Conservation (phyloP, 2,888 invertebrate genomes). For the Parnassius apollo region DNA sequence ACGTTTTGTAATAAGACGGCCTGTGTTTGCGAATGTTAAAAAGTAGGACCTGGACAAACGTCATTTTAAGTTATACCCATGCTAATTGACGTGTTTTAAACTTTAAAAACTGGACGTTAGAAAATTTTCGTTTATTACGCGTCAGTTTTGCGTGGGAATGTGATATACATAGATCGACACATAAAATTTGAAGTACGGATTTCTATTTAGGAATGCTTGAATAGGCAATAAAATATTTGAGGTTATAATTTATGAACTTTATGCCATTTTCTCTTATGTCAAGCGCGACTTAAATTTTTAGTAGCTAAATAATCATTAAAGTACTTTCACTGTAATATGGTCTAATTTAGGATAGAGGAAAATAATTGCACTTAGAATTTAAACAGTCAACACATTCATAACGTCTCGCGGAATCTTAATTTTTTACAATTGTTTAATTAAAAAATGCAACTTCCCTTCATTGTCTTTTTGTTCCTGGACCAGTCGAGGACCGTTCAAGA, state of each 20-base stretch:
- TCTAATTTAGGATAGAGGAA: slow-evolving; percentile 25
- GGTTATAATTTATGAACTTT: neutral
- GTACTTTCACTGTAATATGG: slow-evolving; percentile 13
- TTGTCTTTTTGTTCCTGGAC: slow-evolving; percentile 75
- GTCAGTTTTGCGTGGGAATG: slow-evolving; percentile 15
- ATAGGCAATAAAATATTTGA: neutral
- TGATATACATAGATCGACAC: neutral
- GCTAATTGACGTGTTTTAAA: slow-evolving; percentile 3
- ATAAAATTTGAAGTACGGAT: slow-evolving; percentile 8
- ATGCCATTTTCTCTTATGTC: neutral
- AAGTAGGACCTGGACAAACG: slow-evolving; percentile 64
- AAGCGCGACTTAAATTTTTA: slow-evolving; percentile 1
- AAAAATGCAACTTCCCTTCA: slow-evolving; percentile 76
- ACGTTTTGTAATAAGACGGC: no score
- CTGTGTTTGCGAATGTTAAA: slow-evolving; percentile 59
- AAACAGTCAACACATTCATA: slow-evolving; percentile 32
- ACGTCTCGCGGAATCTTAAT: slow-evolving; percentile 46
- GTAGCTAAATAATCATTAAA: neutral
- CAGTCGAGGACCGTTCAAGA: slow-evolving; percentile 66
- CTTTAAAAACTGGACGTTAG: slow-evolving; percentile 14
- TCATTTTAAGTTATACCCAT: slow-evolving; percentile 47
- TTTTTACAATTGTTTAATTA: slow-evolving; percentile 43
- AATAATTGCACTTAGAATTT: slow-evolving; percentile 39
- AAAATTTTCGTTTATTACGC: neutral
- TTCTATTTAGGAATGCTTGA: neutral